Percentiles rank a stretch among this genome's conserved stretches.
These are phyloP conservation scores for Epinephelus coioides DNA, from an alignment of 2,797 vertebrate genomes.

Conservation along the genomic window DNA sequence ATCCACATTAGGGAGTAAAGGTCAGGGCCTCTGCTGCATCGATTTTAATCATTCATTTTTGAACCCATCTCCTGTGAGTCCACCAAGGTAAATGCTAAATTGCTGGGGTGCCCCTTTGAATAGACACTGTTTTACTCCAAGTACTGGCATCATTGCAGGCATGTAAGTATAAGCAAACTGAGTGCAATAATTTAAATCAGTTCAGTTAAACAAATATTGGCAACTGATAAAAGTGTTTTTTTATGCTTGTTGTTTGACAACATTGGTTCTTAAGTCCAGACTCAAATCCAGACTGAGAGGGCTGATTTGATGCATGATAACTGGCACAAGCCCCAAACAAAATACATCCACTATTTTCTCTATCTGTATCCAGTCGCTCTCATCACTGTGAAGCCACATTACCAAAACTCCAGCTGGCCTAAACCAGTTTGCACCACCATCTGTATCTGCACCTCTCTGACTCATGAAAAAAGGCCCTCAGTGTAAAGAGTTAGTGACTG, in stretches of 20 bases:
- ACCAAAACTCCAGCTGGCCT: background rate
- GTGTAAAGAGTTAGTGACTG: conserved; percentile 20
- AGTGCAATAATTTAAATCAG: background rate
- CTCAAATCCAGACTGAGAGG: background rate
- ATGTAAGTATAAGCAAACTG: background rate
- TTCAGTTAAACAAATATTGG: background rate
- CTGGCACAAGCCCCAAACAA: background rate
- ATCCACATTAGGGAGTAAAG: background rate
- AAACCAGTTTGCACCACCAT: conserved; percentile 11
- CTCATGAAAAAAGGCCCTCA: background rate
- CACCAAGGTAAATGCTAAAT: background rate
- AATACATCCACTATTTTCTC: conserved; percentile 10
- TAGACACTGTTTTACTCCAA: background rate
- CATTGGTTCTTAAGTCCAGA: background rate
- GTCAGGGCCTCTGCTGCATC: background rate
- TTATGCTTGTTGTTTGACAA: background rate
- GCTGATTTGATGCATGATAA: background rate
- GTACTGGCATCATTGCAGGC: background rate
- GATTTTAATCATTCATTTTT: background rate
- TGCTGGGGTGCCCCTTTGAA: background rate
- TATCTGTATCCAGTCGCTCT: background rate
- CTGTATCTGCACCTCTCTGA: conserved; percentile 8
- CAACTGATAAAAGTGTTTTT: background rate
- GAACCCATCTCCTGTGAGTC: background rate
- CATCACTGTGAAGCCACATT: background rate